Conservation (phyloP, 2,113 vertebrate species). For the Dolichallabes microphthalmus region DNA sequence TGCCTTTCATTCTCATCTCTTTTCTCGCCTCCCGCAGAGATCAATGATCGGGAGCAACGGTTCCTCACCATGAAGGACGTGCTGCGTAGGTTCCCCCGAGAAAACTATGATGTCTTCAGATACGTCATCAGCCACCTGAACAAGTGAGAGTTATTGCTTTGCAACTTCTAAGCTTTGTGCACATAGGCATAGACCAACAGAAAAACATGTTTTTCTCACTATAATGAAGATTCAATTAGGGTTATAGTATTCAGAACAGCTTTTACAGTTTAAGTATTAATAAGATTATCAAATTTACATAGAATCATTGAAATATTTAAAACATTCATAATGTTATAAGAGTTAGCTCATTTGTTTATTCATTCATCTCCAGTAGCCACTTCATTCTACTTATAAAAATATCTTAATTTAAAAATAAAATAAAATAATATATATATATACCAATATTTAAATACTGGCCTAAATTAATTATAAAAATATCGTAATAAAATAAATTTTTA, state of each 20-base stretch:
- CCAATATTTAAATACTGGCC: too few species aligned
- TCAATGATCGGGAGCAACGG: constrained; percentile 89
- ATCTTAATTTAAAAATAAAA: too few species aligned
- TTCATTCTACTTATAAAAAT: too few species aligned
- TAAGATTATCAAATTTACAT: neutral
- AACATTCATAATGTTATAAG: too few species aligned
- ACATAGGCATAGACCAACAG: neutral
- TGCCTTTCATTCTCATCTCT: constrained; percentile 38
- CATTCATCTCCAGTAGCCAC: too few species aligned
- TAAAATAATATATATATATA: too few species aligned
- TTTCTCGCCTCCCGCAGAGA: constrained; percentile 73
- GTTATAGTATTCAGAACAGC: neutral
- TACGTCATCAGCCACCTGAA: constrained; percentile 91
- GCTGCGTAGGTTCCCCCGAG: constrained; percentile 86
- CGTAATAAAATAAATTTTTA: neutral
- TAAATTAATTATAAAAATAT: neutral
- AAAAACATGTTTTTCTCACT: neutral
- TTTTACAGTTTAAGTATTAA: neutral
- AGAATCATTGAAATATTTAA: too few species aligned
- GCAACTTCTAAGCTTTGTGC: constrained; percentile 37
- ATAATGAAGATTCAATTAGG: neutral
- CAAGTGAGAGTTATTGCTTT: constrained; percentile 75
- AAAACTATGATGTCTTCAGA: constrained; percentile 96
- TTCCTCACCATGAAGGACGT: constrained; percentile 88
- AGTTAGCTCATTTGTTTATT: neutral